Base-by-base conservation (phyloP, 2,113 vertebrate genomes). In the Heterotilapia buettikoferi region DNA sequence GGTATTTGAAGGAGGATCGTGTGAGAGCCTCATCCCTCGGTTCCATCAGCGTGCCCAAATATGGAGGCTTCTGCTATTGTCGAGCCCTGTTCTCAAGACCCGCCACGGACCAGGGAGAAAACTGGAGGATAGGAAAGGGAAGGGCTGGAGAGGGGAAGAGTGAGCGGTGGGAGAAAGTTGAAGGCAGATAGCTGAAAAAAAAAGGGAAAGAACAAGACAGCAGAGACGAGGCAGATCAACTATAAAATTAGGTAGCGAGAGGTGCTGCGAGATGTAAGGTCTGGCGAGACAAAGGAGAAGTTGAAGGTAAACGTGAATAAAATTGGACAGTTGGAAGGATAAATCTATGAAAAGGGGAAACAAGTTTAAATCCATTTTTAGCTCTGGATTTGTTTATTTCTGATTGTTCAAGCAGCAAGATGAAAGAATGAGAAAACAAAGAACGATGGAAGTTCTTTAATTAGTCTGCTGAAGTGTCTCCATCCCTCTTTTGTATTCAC, bases 11-110 rank as follows among this genome's bases (percentile, higher is more conserved):
- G 86, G 86, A 93, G 93, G 90, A 93, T 88, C 54, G 83, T 92
- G 84, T 85, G 90, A 89, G 88, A 93, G 92, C 33, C 90, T 92
- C 94, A 84, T 95, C 94, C 90, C 86, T 87, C 38, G 6, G 86
- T 90, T 93, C 92, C 91, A 92, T 95, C 94, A 84, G 89, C 43
- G 84, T 96, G 94, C 95, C 95, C 96, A 95, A 96, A 96, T 96
- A 96, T 95, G 95, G 96, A 95, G 94, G 87, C 94, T 93, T 94
- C 89, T 93, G 93, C 90, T 90, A 86, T 83, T 92, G 89, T 93
- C 50, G 47, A 89, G 89, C 86, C 85, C 57, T 57, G 90, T 93
- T 94, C 93, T 94, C 94, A 94, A 93, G 95, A 94, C 93, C 91
- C 68, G 85, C 88, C 88, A 82, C 81, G 36, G 87, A 92, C 91